Conservation (phyloP, 1,140 invertebrate species). For the Pristionchus pacificus region DNA sequence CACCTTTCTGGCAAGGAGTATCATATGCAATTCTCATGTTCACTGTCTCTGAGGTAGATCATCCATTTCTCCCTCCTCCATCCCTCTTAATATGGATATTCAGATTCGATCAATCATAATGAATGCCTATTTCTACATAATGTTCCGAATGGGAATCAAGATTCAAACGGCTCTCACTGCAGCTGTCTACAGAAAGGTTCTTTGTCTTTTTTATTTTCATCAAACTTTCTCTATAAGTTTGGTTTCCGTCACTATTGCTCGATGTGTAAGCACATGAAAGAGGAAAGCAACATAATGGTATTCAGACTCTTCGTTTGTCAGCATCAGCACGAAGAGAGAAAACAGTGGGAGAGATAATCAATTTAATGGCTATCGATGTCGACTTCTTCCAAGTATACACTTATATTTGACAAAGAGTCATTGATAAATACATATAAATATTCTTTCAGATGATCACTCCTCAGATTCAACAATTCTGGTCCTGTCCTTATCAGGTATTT, state of each 20-base stretch:
- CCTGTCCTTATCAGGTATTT: slow-evolving; percentile 42
- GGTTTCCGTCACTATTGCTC: too few relatives aligned
- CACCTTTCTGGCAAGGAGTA: slow-evolving; percentile 64
- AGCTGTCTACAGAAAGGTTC: slow-evolving; percentile 83
- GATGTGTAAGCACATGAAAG: too few relatives aligned
- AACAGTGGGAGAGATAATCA: slow-evolving; percentile 65
- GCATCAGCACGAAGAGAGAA: slow-evolving; percentile 56
- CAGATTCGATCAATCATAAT: slow-evolving; percentile 77
- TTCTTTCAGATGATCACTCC: slow-evolving; percentile 37
- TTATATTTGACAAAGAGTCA: background rate
- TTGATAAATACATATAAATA: background rate
- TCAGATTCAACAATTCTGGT: slow-evolving; percentile 53
- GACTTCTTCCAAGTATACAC: slow-evolving; percentile 29
- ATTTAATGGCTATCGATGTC: slow-evolving; percentile 64
- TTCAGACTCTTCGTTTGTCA: slow-evolving; percentile 55
- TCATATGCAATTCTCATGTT: slow-evolving; percentile 67
- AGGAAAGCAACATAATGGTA: too few relatives aligned
- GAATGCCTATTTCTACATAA: slow-evolving; percentile 81
- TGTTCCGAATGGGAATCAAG: slow-evolving; percentile 83
- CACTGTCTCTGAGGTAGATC: slow-evolving; percentile 66
- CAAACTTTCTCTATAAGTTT: background rate
- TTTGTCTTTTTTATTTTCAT: slow-evolving; percentile 10
- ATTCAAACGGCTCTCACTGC: slow-evolving; percentile 85
- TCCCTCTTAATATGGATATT: too few relatives aligned
- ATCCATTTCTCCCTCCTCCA: too few relatives aligned